phyloP scores from a whole-genome alignment of 2,113 vertebrate species.

The Greenwoodochromis staneri region DNA sequence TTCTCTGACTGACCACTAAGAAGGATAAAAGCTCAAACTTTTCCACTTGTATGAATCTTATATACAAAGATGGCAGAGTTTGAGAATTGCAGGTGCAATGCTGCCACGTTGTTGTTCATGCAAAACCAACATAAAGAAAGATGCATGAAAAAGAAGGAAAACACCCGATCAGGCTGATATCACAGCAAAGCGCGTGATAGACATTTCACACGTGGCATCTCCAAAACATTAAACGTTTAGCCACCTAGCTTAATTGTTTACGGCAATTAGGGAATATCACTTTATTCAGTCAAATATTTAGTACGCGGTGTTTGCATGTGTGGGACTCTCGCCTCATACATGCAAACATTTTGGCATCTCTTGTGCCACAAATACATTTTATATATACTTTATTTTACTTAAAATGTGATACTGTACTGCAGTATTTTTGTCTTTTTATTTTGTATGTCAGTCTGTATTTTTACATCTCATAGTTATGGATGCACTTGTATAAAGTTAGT shows the following conservation, averaged over 20 bases:
- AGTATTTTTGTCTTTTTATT: not conserved
- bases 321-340: not conserved
- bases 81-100: not conserved
- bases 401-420: not conserved
- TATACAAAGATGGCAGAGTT: not conserved
- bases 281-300: not conserved
- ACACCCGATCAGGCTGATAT: not conserved
- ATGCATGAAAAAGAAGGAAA: not conserved
- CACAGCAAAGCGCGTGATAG: fast-evolving
- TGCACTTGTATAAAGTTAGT: not conserved
- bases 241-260: not conserved
- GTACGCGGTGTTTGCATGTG: not conserved
- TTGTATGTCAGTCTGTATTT: not conserved
- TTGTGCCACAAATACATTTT: not conserved
- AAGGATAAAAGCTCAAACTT: not conserved
- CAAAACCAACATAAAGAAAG: not conserved
- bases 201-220: not conserved
- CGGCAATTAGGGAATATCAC: not conserved
- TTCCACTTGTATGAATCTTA: not conserved
- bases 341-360: not conserved
- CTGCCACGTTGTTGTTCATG: not conserved
- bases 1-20: not conserved
- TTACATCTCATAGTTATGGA: not conserved
- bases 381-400: not conserved
- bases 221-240: not conserved